A percentile compares a stretch with the other conserved stretches of the same genome.
These are phyloP conservation scores for Rotaria sp. DNA, from an alignment of 2,888 invertebrate species.

Conservation along the genomic window DNA sequence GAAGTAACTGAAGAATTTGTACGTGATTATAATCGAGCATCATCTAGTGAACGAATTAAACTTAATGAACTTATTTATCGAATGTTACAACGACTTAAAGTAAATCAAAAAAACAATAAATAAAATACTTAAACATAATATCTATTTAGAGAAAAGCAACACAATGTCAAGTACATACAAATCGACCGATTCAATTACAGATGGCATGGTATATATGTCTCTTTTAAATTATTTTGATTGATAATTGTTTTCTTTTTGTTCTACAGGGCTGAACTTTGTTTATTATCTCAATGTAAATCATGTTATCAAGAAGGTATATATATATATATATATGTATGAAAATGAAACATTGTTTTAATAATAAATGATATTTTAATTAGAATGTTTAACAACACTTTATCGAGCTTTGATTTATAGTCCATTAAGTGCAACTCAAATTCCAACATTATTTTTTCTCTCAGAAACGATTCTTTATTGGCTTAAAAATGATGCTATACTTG, in stretches of 20 bases:
- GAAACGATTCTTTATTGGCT: slow-evolving; percentile 54
- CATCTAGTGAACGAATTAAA: slow-evolving; percentile 46
- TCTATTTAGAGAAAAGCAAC: not conserved
- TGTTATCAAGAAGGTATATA: slow-evolving; percentile 51
- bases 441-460: slow-evolving; percentile 53
- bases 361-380: slow-evolving; percentile 44
- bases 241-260: not conserved
- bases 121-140: not conserved
- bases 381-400: slow-evolving; percentile 52
- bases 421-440: slow-evolving; percentile 49
- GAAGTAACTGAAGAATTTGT: slow-evolving; percentile 54
- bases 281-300: slow-evolving; percentile 54
- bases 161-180: not conserved
- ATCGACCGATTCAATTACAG: not conserved
- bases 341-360: not conserved
- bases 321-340: too few species aligned
- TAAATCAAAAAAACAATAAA: slow-evolving; percentile 38
- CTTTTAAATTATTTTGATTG: not conserved
- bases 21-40: slow-evolving; percentile 49
- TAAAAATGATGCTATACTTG: slow-evolving; percentile 51
- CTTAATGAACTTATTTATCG: slow-evolving; percentile 49
- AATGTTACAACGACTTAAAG: slow-evolving; percentile 53
- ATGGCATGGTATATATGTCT: not conserved
- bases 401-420: slow-evolving; percentile 52
- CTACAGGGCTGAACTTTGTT: slow-evolving; percentile 53